Base-by-base conservation (phyloP, 2,797 vertebrate species). In the Danio choprae region DNA sequence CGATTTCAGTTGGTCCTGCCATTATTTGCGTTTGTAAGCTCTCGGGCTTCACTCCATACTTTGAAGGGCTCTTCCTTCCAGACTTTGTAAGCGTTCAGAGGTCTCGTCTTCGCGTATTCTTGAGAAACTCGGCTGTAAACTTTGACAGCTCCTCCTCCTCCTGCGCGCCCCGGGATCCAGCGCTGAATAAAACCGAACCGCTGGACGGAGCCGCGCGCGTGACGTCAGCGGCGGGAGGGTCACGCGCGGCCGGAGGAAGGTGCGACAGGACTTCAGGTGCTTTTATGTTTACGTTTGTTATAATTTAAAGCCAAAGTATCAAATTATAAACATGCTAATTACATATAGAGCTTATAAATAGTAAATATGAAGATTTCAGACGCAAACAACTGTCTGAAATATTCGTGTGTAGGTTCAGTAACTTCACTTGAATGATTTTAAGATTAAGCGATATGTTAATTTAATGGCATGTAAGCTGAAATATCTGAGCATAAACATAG, bases 101-200 rank as follows among this genome's bases (percentile, higher is more conserved):
- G 64, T 58, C 40, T 63, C 58, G 48, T 18, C 2, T 38, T 20
- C 18, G 65, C 40, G 20, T 36, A 38, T 79, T 79, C 64, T 59
- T 75, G 0, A 41, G 59, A 8, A 82, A 73, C 70, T 84, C 81
- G 77, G 87, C 29, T 88, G 75, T 85, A 91, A 84, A 91, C 89
- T 93, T 87, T 92, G 93, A 93, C 93, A 93, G 92, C 92, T 93
- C 92, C 92, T 92, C 92, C 92, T 92, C 86, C 88, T 83, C 81
- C 84, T 51, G n/a, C n/a, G 56, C 56, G 15, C 6, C 29, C 29
- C 29, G 53, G 1, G 53, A 56, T 15, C 3, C 22, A 79, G 68
- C 46, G 62, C 29, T 29, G 29, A 29, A 29, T 29, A 29, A 29
- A n/a, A n/a, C 44, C n/a, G 70, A 44, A 36, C 82, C 56, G 72